These are phyloP conservation scores for Syngnathus scovelli DNA, from an alignment of 2,113 vertebrate genomes.

Conservation along the genomic window DNA sequence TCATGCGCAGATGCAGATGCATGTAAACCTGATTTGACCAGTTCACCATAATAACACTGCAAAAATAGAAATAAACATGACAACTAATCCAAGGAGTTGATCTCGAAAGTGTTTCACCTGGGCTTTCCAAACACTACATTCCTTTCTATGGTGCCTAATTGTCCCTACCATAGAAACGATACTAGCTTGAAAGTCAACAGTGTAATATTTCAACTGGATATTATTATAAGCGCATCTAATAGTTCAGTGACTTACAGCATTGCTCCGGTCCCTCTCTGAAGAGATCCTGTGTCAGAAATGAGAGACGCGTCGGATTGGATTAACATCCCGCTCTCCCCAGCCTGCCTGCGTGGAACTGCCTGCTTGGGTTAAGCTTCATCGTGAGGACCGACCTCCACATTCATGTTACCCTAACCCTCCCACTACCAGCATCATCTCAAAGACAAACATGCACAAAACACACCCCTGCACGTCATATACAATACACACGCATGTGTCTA, in stretches of 20 bases:
- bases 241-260: not conserved
- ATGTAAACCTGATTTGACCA: too few species aligned
- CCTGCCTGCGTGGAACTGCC: constrained; percentile 48
- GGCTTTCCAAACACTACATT: not conserved
- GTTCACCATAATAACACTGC: not conserved
- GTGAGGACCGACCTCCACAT: constrained; percentile 27
- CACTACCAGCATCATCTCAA: not conserved
- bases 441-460: constrained; percentile 7
- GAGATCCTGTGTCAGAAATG: constrained; percentile 51
- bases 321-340: constrained; percentile 35
- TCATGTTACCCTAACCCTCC: not conserved
- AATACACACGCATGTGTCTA: not conserved
- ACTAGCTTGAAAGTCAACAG: not conserved
- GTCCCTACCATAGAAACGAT: not conserved
- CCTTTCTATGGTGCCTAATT: not conserved
- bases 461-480: constrained; percentile 7
- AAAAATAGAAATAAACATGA: not conserved
- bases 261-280: constrained; percentile 21
- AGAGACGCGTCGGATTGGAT: constrained; percentile 49
- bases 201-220: not conserved
- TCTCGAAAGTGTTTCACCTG: not conserved
- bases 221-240: not conserved
- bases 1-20: too few species aligned
- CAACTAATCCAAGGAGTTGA: not conserved
- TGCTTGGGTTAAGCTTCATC: constrained; percentile 43